Evolutionary conservation across 2,797 vertebrate genomes (phyloP).

Genomic region (Sardinella longiceps): DNA sequence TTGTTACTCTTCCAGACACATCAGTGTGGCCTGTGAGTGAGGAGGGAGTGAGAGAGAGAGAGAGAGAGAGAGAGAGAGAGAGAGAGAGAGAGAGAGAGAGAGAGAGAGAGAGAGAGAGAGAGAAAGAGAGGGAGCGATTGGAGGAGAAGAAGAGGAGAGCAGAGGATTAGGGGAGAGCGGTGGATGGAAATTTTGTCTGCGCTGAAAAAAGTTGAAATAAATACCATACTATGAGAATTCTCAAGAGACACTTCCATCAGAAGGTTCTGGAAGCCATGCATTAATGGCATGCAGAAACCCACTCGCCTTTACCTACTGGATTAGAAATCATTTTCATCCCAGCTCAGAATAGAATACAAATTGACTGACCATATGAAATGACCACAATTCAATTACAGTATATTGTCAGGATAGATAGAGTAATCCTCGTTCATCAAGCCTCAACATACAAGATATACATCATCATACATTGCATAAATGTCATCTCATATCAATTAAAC

Average conservation of each 20-base stretch:
- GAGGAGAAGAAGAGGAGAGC: slow-evolving; percentile 8
- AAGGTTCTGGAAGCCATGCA: slow-evolving; percentile 12
- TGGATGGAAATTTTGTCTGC: slow-evolving; percentile 66
- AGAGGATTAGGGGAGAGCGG: slow-evolving; percentile 20
- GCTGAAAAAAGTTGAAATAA: slow-evolving; percentile 30
- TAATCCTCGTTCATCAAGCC: background rate
- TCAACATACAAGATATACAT: background rate
- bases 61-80: slow-evolving; percentile 37
- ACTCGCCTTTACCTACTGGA: background rate
- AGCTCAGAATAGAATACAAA: background rate
- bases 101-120: slow-evolving; percentile 14
- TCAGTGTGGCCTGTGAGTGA: slow-evolving; percentile 21
- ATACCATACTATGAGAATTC: slow-evolving; percentile 19
- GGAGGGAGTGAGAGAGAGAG: slow-evolving; percentile 23
- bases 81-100: background rate
- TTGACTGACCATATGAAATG: background rate
- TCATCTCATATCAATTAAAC: background rate
- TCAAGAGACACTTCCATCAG: slow-evolving; percentile 5
- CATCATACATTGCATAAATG: background rate
- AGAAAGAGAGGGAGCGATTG: slow-evolving; percentile 20
- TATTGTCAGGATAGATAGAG: background rate
- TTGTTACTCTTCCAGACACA: slow-evolving; percentile 51
- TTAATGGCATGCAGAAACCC: slow-evolving; percentile 12
- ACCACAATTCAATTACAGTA: slow-evolving; percentile 21
- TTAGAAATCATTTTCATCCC: background rate